Evolutionary conservation across 2,888 invertebrate genomes (phyloP).

Genomic region (Agapostemon virescens): DNA sequence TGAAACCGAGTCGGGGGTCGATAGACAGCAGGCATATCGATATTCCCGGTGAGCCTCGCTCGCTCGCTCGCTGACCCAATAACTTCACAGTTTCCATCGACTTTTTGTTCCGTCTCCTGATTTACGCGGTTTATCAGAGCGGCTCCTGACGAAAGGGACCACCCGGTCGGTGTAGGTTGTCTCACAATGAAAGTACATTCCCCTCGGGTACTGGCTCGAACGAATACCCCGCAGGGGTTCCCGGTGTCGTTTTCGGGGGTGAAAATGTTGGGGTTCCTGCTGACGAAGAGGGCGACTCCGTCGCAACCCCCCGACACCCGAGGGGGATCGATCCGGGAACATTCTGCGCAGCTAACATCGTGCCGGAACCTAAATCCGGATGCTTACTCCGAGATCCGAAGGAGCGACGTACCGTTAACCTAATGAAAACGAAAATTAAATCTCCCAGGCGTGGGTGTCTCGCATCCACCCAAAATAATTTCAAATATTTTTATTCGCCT

Average conservation of each 20-base stretch:
- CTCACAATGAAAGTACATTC: conserved; percentile 55
- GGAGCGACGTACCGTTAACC: conserved; percentile 16
- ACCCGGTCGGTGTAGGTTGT: conserved; percentile 29
- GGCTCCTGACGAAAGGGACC: conserved; percentile 33
- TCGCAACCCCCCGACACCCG: conserved; percentile 59
- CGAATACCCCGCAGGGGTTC: conserved; percentile 55
- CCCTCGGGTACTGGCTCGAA: conserved; percentile 54
- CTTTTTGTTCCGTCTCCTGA: conserved; percentile 27
- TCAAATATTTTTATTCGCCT: background rate
- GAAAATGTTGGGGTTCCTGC: conserved; percentile 60
- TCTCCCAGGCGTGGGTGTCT: background rate
- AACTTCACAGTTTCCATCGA: conserved; percentile 25
- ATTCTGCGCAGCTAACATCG: conserved; percentile 65
- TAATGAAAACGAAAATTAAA: conserved; percentile 48
- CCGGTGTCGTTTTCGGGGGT: conserved; percentile 56
- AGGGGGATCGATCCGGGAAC: conserved; percentile 74
- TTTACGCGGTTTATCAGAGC: conserved; percentile 44
- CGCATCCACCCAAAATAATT: background rate
- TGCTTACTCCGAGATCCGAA: conserved; percentile 45
- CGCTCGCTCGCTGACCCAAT: conserved; percentile 40
- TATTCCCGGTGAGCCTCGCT: background rate
- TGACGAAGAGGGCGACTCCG: conserved; percentile 65
- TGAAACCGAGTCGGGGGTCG: background rate
- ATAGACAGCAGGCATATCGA: background rate
- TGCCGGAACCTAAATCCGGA: conserved; percentile 67